These are phyloP conservation scores for Ceratina australensis DNA, from an alignment of 1,140 invertebrate species.

Conservation along the genomic window DNA sequence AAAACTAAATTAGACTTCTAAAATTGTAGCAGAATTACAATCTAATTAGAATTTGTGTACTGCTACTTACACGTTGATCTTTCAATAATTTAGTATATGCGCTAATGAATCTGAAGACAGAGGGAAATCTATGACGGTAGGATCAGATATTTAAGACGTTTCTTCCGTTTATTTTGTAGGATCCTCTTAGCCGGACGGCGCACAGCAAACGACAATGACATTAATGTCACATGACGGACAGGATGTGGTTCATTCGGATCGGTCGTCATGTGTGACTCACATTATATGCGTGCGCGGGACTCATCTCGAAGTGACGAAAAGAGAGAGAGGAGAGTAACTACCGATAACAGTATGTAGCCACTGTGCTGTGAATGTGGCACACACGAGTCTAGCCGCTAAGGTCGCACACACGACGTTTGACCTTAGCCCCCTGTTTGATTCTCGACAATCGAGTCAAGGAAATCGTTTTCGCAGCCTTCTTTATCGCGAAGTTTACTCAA, in stretches of 20 bases:
- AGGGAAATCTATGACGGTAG: constrained; percentile 18
- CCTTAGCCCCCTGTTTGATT: constrained; percentile 75
- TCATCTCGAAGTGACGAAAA: constrained; percentile 53
- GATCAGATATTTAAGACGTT: constrained; percentile 46
- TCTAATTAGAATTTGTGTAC: no score
- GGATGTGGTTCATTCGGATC: constrained; percentile 78
- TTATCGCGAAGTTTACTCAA: constrained; percentile 32
- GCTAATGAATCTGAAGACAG: not conserved
- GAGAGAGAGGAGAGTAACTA: constrained; percentile 48
- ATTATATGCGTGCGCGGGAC: constrained; percentile 61
- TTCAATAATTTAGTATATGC: no score
- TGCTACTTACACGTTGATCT: no score
- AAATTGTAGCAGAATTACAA: no score
- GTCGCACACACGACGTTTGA: constrained; percentile 63
- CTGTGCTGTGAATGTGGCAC: constrained; percentile 44
- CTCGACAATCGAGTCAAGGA: constrained; percentile 53
- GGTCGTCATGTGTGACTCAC: constrained; percentile 75
- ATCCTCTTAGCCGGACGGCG: constrained; percentile 55
- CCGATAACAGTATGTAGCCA: constrained; percentile 29
- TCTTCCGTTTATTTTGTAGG: constrained; percentile 58
- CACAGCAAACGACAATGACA: constrained; percentile 70
- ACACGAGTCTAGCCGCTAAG: constrained; percentile 52
- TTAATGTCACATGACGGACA: constrained; percentile 75
- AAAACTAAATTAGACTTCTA: no score
- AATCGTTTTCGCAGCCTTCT: constrained; percentile 63